Conservation (phyloP, 2,797 vertebrate species). For the Nannoperca australis region DNA sequence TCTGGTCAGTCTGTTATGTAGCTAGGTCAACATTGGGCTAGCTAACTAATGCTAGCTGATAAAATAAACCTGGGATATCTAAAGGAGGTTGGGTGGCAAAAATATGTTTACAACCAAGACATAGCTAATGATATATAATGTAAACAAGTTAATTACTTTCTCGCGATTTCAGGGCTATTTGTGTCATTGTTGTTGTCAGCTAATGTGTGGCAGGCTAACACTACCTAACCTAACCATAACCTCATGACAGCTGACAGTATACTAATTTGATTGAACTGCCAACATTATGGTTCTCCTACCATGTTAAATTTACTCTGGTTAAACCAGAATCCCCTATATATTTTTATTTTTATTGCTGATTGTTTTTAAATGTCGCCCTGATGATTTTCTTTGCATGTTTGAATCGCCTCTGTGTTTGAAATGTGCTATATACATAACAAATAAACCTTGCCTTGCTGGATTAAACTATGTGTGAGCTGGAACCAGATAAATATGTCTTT, state of each 20-base stretch:
- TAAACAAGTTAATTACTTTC: too few relatives aligned
- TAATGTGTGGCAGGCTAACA: neutral
- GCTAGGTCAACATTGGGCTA: conserved; percentile 56
- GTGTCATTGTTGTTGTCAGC: neutral
- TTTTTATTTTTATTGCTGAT: too few relatives aligned
- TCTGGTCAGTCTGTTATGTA: conserved; percentile 32
- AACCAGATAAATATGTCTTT: neutral
- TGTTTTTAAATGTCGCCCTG: too few relatives aligned
- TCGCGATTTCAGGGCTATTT: neutral
- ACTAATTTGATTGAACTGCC: neutral
- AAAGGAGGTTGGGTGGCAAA: neutral
- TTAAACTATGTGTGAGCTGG: neutral
- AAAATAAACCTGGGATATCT: neutral
- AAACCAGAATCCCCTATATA: too few relatives aligned
- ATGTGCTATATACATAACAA: too few relatives aligned
- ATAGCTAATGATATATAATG: too few relatives aligned
- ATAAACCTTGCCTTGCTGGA: too few relatives aligned
- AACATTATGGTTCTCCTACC: neutral
- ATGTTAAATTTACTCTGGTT: neutral
- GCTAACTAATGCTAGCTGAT: conserved; percentile 5
- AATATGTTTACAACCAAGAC: neutral
- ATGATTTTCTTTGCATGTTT: too few relatives aligned
- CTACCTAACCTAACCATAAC: too few relatives aligned
- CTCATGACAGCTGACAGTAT: neutral
- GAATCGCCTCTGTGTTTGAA: too few relatives aligned